Conservation (phyloP, 1,140 invertebrate species). For the Cotesia vestalis region DNA sequence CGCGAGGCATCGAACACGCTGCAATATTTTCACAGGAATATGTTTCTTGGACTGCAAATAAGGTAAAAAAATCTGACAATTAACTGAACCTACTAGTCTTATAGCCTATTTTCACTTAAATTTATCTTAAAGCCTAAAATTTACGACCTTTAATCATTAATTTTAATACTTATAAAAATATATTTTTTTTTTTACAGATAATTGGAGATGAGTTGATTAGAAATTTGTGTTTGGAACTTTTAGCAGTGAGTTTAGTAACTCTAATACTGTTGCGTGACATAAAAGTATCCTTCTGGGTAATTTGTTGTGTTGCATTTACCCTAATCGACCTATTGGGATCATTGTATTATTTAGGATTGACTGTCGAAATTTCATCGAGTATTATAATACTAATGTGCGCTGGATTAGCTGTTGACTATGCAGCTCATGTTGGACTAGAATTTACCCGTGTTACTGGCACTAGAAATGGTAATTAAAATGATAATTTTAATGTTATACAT, state of each 20-base stretch:
- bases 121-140: neutral
- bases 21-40: constrained; percentile 59
- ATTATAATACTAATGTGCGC: constrained; percentile 65
- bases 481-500: too few relatives aligned
- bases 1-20: constrained; percentile 47
- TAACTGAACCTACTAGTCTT: too few relatives aligned
- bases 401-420: constrained; percentile 70
- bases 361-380: constrained; percentile 70
- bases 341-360: constrained; percentile 68
- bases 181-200: constrained; percentile 55
- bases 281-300: constrained; percentile 66
- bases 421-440: constrained; percentile 69
- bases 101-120: too few relatives aligned
- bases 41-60: constrained; percentile 58
- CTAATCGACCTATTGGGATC: constrained; percentile 69
- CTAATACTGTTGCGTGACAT: constrained; percentile 67
- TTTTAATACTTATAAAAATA: neutral
- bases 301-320: constrained; percentile 66
- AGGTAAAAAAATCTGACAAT: constrained; percentile 41
- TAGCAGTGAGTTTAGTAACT: constrained; percentile 67
- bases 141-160: neutral
- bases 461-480: constrained; percentile 54
- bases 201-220: constrained; percentile 68
- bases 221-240: constrained; percentile 66
- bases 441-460: constrained; percentile 64